Base-by-base conservation (phyloP, 2,888 invertebrate genomes). In the Ernsta delagoae region DNA sequence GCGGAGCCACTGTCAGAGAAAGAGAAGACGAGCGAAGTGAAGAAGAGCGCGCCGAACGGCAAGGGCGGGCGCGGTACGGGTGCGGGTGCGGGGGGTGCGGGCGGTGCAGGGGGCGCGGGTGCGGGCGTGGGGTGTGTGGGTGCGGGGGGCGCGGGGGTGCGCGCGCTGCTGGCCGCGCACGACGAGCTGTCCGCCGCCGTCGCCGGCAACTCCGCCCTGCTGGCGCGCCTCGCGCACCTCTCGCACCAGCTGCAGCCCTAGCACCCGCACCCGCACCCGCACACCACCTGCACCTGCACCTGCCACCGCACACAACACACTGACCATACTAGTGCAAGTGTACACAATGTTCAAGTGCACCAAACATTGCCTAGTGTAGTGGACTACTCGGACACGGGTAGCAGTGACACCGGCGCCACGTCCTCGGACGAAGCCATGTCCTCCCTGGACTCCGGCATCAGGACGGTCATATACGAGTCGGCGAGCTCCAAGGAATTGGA, bases 91-190 rank as follows among this genome's bases (percentile, higher is more conserved):
- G 36, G 5, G 36, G 36, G 5, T 36, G 60, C 45, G 61, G 31
- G 36, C 36, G 24, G 24, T 5, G 36, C 6, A 5, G 60, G 31
- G 61, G 31, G 36, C 36, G 36, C 36, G 36, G 36, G 36, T 36
- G 36, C 4, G 36, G 36, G 36, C 5, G 36, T 5, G 36, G 36
- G 36, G 5, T n/a, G n/a, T n/a, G 36, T 24, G 24, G 24, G 24
- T 24, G 24, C 1, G 24, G 24, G 24, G 24, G 80, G 83, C 41
- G 83, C 82, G 64, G 88, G 87, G 45, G 79, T 87, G 78, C 84
- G 86, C 68, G 88, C 86, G 56, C 79, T 89, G 76, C 79, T 85
- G 70, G 81, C 77, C 12, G 84, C 86, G 72, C 88, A 87, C 75
- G 88, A 83, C 56, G 89, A 88, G 70, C 74, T 86, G 63, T 75